phyloP scores from a whole-genome alignment of 2,113 vertebrate genomes.

The Odobenus rosmarus region DNA sequence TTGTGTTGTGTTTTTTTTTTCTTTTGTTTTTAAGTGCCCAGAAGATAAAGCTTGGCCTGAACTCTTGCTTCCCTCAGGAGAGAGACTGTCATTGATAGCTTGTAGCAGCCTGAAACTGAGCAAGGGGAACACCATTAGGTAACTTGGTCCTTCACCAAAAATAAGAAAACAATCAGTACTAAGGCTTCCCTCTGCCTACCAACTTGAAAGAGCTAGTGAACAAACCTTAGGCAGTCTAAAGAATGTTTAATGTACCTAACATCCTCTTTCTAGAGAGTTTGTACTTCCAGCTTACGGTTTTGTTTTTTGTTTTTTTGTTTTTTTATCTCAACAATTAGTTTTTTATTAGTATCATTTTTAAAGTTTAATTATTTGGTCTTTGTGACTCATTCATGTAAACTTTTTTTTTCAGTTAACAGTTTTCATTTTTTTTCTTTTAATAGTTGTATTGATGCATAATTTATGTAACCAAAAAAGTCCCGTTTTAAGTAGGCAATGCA shows the following conservation, averaged over 20 bases:
- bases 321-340: background rate
- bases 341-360: background rate
- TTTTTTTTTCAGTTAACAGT: background rate
- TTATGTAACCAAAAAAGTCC: background rate
- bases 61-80: background rate
- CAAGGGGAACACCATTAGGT: background rate
- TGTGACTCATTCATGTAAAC: background rate
- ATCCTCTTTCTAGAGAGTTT: background rate
- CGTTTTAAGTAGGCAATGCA: background rate
- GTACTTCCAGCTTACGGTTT: background rate
- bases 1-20: background rate
- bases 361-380: background rate
- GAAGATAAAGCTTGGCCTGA: background rate
- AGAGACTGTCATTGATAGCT: background rate
- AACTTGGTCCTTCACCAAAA: background rate
- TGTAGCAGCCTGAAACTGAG: background rate
- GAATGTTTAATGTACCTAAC: background rate
- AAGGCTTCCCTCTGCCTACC: background rate
- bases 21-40: background rate
- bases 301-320: background rate
- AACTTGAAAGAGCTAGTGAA: background rate
- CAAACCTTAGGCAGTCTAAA: background rate
- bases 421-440: conserved; percentile 32
- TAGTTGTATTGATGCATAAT: conserved; percentile 25
- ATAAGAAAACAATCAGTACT: background rate